A percentile compares a stretch with the other conserved stretches of the same genome.
phyloP scores from a whole-genome alignment of 2,888 invertebrate genomes.

The Tiphia femorata region DNA sequence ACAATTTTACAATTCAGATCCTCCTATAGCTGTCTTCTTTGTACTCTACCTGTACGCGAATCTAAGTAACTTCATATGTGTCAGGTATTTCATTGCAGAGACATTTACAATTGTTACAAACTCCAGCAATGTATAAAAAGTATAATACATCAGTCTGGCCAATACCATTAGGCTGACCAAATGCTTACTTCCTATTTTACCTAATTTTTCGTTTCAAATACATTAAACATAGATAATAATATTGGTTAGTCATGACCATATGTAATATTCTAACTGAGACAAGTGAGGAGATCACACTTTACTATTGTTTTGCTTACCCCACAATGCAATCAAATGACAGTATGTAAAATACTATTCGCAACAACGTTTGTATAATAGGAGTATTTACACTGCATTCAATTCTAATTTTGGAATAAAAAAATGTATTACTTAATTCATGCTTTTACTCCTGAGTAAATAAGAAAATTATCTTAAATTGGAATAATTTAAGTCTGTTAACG shows the following conservation, averaged over 20 bases:
- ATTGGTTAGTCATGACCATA: conserved; percentile 1
- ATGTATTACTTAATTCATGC: too few relatives aligned
- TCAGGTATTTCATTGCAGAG: conserved; percentile 58
- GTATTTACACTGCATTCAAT: too few relatives aligned
- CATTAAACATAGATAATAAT: conserved; percentile 17
- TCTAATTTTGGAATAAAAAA: too few relatives aligned
- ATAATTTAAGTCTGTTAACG: neutral
- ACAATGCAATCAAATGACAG: neutral
- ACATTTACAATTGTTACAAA: conserved; percentile 57
- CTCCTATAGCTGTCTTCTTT: conserved; percentile 49
- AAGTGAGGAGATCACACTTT: too few relatives aligned
- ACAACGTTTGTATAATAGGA: too few relatives aligned
- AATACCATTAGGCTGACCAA: conserved; percentile 36
- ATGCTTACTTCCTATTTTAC: conserved; percentile 42
- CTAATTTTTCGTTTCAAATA: conserved; percentile 25
- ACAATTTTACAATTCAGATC: conserved; percentile 59
- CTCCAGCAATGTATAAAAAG: conserved; percentile 63
- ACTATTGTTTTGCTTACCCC: neutral
- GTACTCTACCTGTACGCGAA: conserved; percentile 58
- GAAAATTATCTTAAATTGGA: neutral
- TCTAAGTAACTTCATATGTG: conserved; percentile 49
- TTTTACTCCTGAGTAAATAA: neutral
- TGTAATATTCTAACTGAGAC: neutral
- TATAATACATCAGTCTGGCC: conserved; percentile 68
- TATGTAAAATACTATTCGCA: neutral